Evolutionary conservation across 1,140 invertebrate species (phyloP), one percentile per base, ranked within the genome.

Genomic region (Trypoxylus dichotomus): DNA sequence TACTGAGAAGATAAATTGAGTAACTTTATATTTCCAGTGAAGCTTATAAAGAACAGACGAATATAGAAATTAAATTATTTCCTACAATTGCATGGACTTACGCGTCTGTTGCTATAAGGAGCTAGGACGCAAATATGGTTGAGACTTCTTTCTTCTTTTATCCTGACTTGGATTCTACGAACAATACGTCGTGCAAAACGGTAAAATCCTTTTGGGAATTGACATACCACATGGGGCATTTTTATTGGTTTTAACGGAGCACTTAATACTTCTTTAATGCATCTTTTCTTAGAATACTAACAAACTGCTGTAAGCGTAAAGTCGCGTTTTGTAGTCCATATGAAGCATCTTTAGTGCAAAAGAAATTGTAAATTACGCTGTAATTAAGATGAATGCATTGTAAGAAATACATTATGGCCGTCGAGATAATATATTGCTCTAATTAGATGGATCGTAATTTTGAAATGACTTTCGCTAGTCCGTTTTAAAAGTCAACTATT

Each of bases 61-160:
- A 29, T 68, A 29, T 68, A 68, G 60, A 24, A 68, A 68, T 68
- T 68, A 68, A 68, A 68, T 68, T 68, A 68, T 68, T 68, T 68
- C 60, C 24, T 25, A 54, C 19, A 68, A 68, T 68, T 29, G 27
- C 8, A 68, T 68, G 11, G 27, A 25, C 7, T 24, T 29, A 21
- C 13, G 8, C 3, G 11, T 1, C 15, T 29, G 47, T 19, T n/a
- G 19, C 7, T 27, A n/a, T 68, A 68, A 68, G 5, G 15, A 68
- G 27, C 60, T 27, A 15, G 60, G 8, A 29, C 21, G 27, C 60
- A 68, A 68, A 68, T 68, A 68, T 68, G 60, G 60, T 24, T 29
- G 24, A 29, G 60, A 27, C 60, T 68, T 27, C 19, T 68, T 68
- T 68, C 60, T 68, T 68, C 27, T 19, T 29, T 25, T 27, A 29